Evolutionary conservation across 2,888 invertebrate genomes (phyloP).

Genomic region (Leptura quadrifasciata): DNA sequence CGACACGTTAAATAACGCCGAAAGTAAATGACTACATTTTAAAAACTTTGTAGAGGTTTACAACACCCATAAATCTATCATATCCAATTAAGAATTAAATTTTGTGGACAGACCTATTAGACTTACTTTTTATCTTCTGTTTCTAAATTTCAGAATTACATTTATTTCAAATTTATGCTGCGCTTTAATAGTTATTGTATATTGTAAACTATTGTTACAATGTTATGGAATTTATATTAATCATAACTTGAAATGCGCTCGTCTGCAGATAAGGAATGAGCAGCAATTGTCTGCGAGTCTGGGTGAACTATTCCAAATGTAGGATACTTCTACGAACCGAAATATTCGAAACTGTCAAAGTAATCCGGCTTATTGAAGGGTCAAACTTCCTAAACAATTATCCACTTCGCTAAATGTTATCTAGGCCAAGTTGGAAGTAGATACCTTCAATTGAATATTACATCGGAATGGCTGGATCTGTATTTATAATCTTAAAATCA

Average conservation of each 20-base stretch:
- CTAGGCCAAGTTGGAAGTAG: slow-evolving; percentile 10
- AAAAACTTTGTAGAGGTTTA: too few species aligned
- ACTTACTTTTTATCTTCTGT: too few species aligned
- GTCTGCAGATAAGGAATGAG: neutral
- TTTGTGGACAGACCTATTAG: too few species aligned
- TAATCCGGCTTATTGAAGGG: slow-evolving; percentile 53
- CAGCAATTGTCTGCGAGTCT: slow-evolving; percentile 11
- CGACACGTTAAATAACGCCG: too few species aligned
- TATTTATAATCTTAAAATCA: neutral
- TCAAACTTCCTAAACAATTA: slow-evolving; percentile 56
- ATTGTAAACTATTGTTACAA: neutral
- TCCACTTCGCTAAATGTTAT: slow-evolving; percentile 46
- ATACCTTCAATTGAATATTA: slow-evolving; percentile 6
- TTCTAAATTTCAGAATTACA: too few species aligned
- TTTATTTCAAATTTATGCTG: too few species aligned
- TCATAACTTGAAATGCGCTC: neutral
- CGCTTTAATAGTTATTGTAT: too few species aligned
- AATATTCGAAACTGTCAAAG: slow-evolving; percentile 43
- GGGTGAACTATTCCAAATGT: slow-evolving; percentile 20
- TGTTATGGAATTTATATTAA: slow-evolving; percentile 26
- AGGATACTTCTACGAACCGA: slow-evolving; percentile 15
- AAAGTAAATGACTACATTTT: too few species aligned
- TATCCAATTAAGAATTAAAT: too few species aligned
- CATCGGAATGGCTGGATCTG: neutral
- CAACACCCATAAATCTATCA: too few species aligned